Percentiles rank a stretch among this genome's conserved stretches.
Conservation (phyloP, 2,797 vertebrate genomes). For the Chaetodon trifasciatus region DNA sequence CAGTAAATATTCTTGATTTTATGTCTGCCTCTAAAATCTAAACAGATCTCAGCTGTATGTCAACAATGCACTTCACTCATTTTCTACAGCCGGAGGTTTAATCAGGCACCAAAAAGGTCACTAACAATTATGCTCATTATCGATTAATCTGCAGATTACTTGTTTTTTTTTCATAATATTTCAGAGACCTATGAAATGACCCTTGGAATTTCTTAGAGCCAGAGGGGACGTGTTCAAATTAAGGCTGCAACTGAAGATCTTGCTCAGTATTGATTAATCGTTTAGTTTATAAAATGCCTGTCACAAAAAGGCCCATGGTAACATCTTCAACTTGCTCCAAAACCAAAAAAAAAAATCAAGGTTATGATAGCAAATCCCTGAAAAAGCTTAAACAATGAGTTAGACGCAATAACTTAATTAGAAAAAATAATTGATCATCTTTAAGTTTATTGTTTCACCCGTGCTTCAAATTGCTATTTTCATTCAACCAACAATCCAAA, state of each 20-base stretch:
- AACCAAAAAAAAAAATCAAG: not conserved
- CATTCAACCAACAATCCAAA: not conserved
- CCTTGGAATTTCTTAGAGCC: not conserved
- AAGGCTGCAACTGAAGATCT: not conserved
- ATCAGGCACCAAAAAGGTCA: conserved; percentile 1
- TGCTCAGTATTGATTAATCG: not conserved
- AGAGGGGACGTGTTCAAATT: not conserved
- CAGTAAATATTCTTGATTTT: conserved; percentile 8
- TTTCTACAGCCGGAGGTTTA: conserved; percentile 13
- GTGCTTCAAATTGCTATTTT: not conserved
- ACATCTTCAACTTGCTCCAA: not conserved
- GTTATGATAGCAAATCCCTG: too few species aligned
- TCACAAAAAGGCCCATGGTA: not conserved
- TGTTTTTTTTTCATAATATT: not conserved
- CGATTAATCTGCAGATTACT: not conserved
- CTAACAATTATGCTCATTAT: not conserved
- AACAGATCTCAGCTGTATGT: conserved; percentile 13
- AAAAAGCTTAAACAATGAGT: not conserved
- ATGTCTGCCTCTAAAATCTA: conserved; percentile 17
- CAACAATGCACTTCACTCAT: not conserved
- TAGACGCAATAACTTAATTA: not conserved
- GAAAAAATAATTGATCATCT: not conserved
- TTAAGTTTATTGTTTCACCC: not conserved
- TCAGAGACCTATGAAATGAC: not conserved
- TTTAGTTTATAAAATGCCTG: not conserved